These are phyloP conservation scores for Pogonophryne albipinna DNA, from an alignment of 2,797 vertebrate species.

Conservation along the genomic window DNA sequence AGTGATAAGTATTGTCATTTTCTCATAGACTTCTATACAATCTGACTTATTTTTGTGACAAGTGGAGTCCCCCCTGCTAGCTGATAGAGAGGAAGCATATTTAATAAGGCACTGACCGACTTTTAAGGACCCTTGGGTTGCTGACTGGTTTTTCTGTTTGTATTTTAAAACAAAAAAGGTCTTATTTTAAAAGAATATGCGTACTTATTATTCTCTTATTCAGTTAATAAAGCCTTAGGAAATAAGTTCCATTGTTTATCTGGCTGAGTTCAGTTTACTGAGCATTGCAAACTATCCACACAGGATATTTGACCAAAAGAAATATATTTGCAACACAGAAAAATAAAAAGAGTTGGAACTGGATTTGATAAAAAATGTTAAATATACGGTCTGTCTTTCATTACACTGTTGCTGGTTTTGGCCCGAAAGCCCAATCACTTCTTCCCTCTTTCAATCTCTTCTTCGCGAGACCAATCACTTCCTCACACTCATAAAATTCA, in stretches of 20 bases:
- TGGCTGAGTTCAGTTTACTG: slow-evolving; percentile 23
- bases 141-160: not conserved
- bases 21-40: too few relatives aligned
- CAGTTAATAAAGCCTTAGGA: slow-evolving; percentile 12
- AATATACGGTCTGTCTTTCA: slow-evolving; percentile 48
- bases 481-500: slow-evolving; percentile 64
- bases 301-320: slow-evolving; percentile 55
- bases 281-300: slow-evolving; percentile 25
- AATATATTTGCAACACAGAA: slow-evolving; percentile 35
- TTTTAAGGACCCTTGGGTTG: too few relatives aligned
- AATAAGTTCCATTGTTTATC: slow-evolving; percentile 36
- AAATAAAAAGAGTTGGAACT: slow-evolving; percentile 30
- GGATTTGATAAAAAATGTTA: slow-evolving; percentile 38
- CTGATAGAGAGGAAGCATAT: too few relatives aligned
- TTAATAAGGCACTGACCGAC: too few relatives aligned
- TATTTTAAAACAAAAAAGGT: not conserved
- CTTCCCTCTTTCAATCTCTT: slow-evolving; percentile 55
- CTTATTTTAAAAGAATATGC: not conserved
- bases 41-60: too few relatives aligned
- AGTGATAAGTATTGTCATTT: too few relatives aligned
- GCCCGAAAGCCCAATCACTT: slow-evolving; percentile 57
- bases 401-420: slow-evolving; percentile 62
- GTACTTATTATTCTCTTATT: slow-evolving; percentile 6
- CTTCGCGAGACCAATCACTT: slow-evolving; percentile 56
- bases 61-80: too few relatives aligned